phyloP scores from a whole-genome alignment of 2,797 vertebrate genomes.

The Cephalopachus bancanus region DNA sequence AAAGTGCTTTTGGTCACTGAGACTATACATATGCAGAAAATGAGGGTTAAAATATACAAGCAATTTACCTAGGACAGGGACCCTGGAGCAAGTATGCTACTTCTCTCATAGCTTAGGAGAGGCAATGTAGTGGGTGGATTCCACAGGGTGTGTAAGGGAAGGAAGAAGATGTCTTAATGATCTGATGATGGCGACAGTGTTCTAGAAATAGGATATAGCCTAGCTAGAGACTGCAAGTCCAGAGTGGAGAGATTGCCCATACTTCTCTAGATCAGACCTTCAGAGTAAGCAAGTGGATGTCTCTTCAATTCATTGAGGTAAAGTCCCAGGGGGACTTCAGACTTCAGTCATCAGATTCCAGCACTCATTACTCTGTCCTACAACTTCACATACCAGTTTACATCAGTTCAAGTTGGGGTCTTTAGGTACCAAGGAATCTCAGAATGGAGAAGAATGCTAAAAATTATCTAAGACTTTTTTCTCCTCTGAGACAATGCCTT shows the following conservation, averaged over 20 bases:
- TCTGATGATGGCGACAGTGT: not conserved
- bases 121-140: not conserved
- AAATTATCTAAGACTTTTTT: not conserved
- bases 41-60: not conserved
- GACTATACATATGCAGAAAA: not conserved
- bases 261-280: not conserved
- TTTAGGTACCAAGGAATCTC: not conserved
- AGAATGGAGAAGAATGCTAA: not conserved
- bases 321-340: not conserved
- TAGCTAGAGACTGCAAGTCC: not conserved
- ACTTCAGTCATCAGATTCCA: not conserved
- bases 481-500: not conserved
- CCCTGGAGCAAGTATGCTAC: not conserved
- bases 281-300: not conserved
- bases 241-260: not conserved
- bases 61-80: not conserved
- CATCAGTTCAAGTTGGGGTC: not conserved
- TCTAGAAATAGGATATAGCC: not conserved
- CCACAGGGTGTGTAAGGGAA: not conserved
- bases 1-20: not conserved
- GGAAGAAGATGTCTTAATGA: not conserved
- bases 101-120: not conserved
- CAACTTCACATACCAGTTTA: not conserved
- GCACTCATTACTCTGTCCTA: not conserved
- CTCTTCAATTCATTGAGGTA: not conserved